Percentiles rank a stretch among this genome's conserved stretches.
Conservation (phyloP, 2,797 vertebrate genomes). For the Sitta carolinensis region DNA sequence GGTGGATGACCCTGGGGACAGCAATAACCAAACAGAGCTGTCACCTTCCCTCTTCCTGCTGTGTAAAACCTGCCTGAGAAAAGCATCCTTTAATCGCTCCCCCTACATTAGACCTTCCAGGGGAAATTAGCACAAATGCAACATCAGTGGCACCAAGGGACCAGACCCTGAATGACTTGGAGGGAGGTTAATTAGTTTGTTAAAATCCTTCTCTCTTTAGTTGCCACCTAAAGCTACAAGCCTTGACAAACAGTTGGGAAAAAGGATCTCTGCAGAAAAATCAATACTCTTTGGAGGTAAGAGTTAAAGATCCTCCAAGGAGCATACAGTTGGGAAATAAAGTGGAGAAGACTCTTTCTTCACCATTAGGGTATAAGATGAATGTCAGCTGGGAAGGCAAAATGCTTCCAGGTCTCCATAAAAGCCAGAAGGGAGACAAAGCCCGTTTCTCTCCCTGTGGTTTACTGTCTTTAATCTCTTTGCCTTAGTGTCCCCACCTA, state of each 20-base stretch:
- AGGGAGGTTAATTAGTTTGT: not conserved
- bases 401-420: not conserved
- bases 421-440: not conserved
- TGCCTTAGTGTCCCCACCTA: not conserved
- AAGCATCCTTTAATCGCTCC: not conserved
- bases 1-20: not conserved
- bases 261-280: slow-evolving; percentile 24
- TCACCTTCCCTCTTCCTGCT: not conserved
- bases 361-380: not conserved
- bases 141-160: not conserved
- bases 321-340: not conserved
- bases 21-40: not conserved
- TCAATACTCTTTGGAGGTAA: not conserved
- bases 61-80: not conserved
- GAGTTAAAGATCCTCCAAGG: not conserved
- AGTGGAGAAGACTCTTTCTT: not conserved
- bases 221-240: not conserved
- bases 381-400: not conserved
- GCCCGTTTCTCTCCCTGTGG: not conserved
- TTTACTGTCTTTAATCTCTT: not conserved
- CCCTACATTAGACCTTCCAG: not conserved
- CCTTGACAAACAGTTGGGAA: not conserved
- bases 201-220: not conserved
- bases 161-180: not conserved
- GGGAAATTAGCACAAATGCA: slow-evolving; percentile 15